Evolutionary conservation across 1,140 invertebrate genomes (phyloP), one percentile per base, ranked within the genome.

Genomic region (Anoplolepis gracilipes): DNA sequence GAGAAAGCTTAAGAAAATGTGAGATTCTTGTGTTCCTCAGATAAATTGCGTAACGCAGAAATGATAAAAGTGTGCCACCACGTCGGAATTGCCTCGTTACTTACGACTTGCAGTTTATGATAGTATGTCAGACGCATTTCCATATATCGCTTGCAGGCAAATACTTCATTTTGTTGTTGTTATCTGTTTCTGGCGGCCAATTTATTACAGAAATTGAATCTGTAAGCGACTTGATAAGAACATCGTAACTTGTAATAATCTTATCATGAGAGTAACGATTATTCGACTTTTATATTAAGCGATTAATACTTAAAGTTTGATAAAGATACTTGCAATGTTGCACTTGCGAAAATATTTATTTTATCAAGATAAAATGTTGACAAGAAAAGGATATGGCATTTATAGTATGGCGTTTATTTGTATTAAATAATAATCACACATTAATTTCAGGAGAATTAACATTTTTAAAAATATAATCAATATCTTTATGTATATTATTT

Each of bases 1-100:
- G 53, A 72, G 78, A 73, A 73, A 72, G 65, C 65, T 19, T n/a
- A 42, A 81, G 64, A 55, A 79, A 70, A 81, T 36, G 36, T 81
- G 53, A 82, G 36, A 59, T 46, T 72, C 13, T 73, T n/a, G 8
- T n/a, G 28, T 82, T 25, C 13, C 36, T 42, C n/a, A 13, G 53
- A n/a, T 19, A 30, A 73, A 82, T 82, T 82, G 13, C n/a, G 36
- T 73, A 82, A 82, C 39, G 36, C 36, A 59, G 13, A 42, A 42
- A 42, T 81, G 33, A 81, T 39, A 70, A 81, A 81, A n/a, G 49
- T 81, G 4, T 57, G 25, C 65, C 22, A 33, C n/a, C 25, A 30
- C 13, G 11, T 57, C 19, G 64, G 30, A 42, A 70, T 28, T 30
- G 62, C 4, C 11, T 42, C 49, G 33, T 70, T 42, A 70, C n/a